Percentiles rank a stretch among this genome's conserved stretches.
phyloP scores from a whole-genome alignment of 2,113 vertebrate species.

The Hystrix brachyura region DNA sequence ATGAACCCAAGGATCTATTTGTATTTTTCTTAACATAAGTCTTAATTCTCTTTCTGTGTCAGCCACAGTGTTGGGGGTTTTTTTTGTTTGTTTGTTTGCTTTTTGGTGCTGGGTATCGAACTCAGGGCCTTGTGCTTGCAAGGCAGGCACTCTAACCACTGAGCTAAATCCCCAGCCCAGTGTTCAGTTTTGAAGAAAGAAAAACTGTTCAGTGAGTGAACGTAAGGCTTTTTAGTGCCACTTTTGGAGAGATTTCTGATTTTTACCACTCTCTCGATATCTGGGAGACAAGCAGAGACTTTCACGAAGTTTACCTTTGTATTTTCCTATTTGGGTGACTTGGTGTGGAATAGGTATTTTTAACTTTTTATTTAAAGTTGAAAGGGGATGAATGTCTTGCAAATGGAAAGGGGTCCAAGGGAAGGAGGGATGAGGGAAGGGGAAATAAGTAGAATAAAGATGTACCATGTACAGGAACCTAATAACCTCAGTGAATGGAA shows the following conservation, averaged over 20 bases:
- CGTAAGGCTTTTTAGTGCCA: not conserved
- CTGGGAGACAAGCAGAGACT: not conserved
- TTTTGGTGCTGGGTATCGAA: no score
- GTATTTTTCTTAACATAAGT: not conserved
- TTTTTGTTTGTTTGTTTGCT: not conserved
- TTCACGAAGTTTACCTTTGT: not conserved
- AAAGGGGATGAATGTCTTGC: no score
- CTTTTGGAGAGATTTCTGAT: not conserved
- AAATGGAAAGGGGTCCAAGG: no score
- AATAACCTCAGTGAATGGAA: no score
- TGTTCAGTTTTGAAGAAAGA: not conserved
- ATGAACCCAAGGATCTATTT: not conserved
- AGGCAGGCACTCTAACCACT: no score
- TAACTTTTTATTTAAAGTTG: not conserved
- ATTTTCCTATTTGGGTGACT: not conserved
- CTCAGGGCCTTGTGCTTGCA: no score
- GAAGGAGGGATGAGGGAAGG: no score
- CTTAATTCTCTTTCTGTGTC: not conserved
- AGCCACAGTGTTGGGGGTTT: not conserved
- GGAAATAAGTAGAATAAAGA: no score
- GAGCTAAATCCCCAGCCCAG: no score
- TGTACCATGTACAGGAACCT: no score
- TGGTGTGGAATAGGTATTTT: not conserved
- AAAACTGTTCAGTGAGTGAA: not conserved
- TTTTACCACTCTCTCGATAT: not conserved